A percentile compares a stretch with the other conserved stretches of the same genome.
These are phyloP conservation scores for Phacellophora camtschatica DNA, from an alignment of 30 jellyfish, hydroid and myxozoan species.

Conservation along the genomic window DNA sequence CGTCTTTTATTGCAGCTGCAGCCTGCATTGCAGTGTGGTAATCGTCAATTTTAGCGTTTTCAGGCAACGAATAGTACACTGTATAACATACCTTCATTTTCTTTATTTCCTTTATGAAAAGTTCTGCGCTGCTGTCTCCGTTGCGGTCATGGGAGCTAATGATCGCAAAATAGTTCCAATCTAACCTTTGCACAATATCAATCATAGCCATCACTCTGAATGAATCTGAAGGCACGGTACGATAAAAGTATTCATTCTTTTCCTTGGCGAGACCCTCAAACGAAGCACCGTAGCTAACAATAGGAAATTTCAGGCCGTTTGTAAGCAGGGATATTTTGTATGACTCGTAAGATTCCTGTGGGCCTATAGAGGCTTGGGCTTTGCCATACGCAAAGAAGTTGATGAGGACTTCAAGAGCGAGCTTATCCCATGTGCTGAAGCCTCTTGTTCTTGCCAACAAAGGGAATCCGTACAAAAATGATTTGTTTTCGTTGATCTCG, in stretches of 20 bases:
- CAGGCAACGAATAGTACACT: constrained; percentile 21
- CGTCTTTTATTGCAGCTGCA: constrained; percentile 12
- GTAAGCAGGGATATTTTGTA: constrained; percentile 42
- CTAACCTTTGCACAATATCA: constrained; percentile 38
- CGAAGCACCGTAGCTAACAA: constrained; percentile 77
- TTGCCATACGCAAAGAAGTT: constrained; percentile 3
- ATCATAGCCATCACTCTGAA: constrained; percentile 76
- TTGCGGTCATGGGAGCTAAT: constrained; percentile 82
- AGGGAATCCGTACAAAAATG: constrained; percentile 70
- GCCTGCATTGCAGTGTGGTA: constrained; percentile 1
- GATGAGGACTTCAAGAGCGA: not conserved
- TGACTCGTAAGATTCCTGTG: constrained; percentile 56
- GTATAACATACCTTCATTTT: constrained; percentile 29
- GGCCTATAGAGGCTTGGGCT: constrained; percentile 60
- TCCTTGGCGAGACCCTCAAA: constrained; percentile 9
- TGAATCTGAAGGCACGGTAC: constrained; percentile 88
- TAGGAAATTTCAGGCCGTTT: constrained; percentile 41
- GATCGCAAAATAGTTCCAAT: constrained; percentile 83
- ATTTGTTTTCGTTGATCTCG: constrained; percentile 58
- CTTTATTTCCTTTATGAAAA: constrained; percentile 34
- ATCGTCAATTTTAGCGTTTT: constrained; percentile 14
- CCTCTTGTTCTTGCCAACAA: not conserved
- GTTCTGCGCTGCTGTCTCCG: constrained; percentile 78
- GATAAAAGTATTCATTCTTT: constrained; percentile 25
- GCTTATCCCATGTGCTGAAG: not conserved